Percentiles rank a stretch among this genome's conserved stretches.
Conservation (phyloP, 2,113 vertebrate genomes). For the Elgaria multicarinata region DNA sequence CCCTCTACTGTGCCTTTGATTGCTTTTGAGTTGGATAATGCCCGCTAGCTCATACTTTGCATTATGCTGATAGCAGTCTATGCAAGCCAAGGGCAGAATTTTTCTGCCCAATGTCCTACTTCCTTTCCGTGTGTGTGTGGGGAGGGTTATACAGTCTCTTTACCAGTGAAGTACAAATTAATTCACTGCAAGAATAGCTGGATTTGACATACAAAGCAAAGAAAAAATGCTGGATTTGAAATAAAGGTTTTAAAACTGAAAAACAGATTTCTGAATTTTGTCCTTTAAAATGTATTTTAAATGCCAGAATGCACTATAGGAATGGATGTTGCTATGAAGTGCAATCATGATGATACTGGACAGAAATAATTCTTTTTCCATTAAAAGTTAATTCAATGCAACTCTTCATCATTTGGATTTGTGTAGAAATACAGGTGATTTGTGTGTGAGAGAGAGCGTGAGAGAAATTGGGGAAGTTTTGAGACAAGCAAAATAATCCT, state of each 20-base stretch:
- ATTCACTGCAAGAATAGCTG: fast-evolving
- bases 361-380: not conserved
- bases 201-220: not conserved
- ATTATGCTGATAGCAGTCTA: not conserved
- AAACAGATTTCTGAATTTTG: not conserved
- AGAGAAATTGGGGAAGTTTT: not conserved
- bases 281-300: not conserved
- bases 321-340: not conserved
- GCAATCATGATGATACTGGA: not conserved
- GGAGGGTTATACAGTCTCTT: not conserved
- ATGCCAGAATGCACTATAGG: not conserved
- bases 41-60: not conserved
- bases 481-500: not conserved
- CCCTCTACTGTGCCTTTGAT: not conserved
- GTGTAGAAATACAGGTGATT: not conserved
- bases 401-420: not conserved
- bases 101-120: fast-evolving
- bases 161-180: not conserved
- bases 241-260: not conserved
- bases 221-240: not conserved
- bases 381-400: constrained; percentile 2
- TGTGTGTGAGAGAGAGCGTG: no score
- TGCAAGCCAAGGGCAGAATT: not conserved
- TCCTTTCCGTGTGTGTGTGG: not conserved
- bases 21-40: not conserved